Percentiles rank a stretch among this genome's conserved stretches.
phyloP scores from a whole-genome alignment of 2,797 vertebrate species.

The Serranus cabrilla region DNA sequence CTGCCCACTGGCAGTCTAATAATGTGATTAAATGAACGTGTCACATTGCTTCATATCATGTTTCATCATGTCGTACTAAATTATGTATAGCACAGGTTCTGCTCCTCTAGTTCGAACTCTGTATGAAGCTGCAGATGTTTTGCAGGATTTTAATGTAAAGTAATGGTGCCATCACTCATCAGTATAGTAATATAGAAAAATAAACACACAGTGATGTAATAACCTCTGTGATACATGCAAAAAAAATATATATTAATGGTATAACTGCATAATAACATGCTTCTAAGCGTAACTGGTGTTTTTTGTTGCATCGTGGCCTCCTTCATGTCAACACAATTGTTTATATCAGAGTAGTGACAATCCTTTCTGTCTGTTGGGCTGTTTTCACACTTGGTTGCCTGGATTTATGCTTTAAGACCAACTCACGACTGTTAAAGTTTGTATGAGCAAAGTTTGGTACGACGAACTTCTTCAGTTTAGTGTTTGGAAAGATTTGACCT shows the following conservation, averaged over 20 bases:
- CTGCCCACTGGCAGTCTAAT: conserved; percentile 11
- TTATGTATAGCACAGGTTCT: not conserved
- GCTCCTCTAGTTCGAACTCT: not conserved
- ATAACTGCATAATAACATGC: too few species aligned
- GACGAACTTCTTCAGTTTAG: not conserved
- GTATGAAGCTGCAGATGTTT: not conserved
- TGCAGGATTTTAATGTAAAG: not conserved
- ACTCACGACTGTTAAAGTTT: not conserved
- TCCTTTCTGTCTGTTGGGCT: too few species aligned
- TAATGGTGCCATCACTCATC: too few species aligned
- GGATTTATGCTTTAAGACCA: not conserved
- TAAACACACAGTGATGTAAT: too few species aligned
- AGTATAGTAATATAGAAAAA: too few species aligned
- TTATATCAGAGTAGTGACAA: too few species aligned
- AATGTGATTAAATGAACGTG: conserved; percentile 35
- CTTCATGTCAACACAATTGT: too few species aligned
- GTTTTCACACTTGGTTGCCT: too few species aligned
- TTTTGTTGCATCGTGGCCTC: too few species aligned
- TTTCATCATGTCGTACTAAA: conserved; percentile 18
- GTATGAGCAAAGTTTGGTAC: not conserved
- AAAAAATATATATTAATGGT: too few species aligned
- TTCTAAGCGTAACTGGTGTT: too few species aligned
- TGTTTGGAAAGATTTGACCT: not conserved
- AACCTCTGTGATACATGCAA: too few species aligned
- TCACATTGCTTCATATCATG: conserved; percentile 20